A percentile compares a stretch with the other conserved stretches of the same genome.
Evolutionary conservation across 2,797 vertebrate genomes (phyloP).

Genomic region (Masticophis lateralis): DNA sequence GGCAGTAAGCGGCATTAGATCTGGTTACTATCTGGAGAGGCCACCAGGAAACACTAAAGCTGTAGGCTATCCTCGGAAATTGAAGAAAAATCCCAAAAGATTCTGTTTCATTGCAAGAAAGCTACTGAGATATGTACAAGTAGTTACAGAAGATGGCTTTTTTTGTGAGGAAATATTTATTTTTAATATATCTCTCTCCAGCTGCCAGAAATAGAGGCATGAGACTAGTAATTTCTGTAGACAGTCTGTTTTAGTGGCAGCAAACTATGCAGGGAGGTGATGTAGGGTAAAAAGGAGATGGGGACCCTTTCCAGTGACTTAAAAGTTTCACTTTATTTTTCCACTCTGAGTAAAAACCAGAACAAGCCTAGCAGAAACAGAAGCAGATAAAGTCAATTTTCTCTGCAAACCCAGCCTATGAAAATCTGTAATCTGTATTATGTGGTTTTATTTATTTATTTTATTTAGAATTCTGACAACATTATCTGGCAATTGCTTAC

Average conservation of each 20-base stretch:
- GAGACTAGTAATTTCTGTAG: background rate
- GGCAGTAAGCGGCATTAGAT: background rate
- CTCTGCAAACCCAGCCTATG: background rate
- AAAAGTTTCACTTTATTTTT: background rate
- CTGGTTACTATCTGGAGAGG: background rate
- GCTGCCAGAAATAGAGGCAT: background rate
- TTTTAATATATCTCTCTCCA: background rate
- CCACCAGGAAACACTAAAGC: background rate
- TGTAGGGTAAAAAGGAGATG: background rate
- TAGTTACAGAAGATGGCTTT: background rate
- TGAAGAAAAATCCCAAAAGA: background rate
- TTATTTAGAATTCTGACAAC: background rate
- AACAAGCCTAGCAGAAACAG: background rate
- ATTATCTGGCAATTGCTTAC: background rate
- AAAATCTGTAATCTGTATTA: background rate
- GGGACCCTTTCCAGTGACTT: background rate
- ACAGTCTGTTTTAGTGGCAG: background rate
- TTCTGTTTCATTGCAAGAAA: background rate
- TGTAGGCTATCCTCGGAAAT: background rate
- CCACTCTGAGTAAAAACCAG: background rate
- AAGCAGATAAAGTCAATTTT: background rate
- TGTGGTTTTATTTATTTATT: background rate
- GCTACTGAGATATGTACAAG: background rate
- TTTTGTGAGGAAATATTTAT: background rate
- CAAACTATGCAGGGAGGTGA: background rate